These are phyloP conservation scores for Sinocyclocheilus anophthalmus DNA, from an alignment of 2,113 vertebrate species.

Conservation along the genomic window DNA sequence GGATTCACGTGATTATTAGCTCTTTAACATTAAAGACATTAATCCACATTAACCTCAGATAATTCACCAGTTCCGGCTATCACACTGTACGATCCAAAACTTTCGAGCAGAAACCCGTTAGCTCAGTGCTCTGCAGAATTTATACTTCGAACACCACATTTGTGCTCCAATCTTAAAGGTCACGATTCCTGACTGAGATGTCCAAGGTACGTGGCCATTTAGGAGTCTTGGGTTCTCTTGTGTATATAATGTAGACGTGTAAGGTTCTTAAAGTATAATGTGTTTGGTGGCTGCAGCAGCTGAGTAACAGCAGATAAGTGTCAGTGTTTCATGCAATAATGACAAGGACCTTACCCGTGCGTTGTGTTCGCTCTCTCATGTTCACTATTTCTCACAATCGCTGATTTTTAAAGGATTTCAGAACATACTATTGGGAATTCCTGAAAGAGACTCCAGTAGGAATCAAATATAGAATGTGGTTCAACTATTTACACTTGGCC, in stretches of 20 bases:
- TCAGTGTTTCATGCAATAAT: conserved; percentile 42
- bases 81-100: conserved; percentile 19
- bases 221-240: conserved; percentile 42
- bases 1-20: conserved; percentile 16
- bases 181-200: conserved; percentile 35
- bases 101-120: not conserved
- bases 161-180: conserved; percentile 52
- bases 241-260: not conserved
- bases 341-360: not conserved
- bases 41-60: conserved; percentile 3
- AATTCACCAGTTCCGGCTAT: not conserved
- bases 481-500: not conserved
- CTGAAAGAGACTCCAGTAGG: conserved; percentile 3
- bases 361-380: not conserved
- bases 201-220: conserved; percentile 37
- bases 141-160: conserved; percentile 38
- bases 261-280: too few relatives aligned
- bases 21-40: conserved; percentile 39
- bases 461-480: not conserved
- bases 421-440: not conserved
- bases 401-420: not conserved
- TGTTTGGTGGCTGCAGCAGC: conserved; percentile 37
- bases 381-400: too few relatives aligned
- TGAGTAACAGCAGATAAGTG: conserved; percentile 31
- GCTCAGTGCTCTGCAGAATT: not conserved